Base-by-base conservation (phyloP, 1,140 invertebrate species). In the Lasioglossum albipes region DNA sequence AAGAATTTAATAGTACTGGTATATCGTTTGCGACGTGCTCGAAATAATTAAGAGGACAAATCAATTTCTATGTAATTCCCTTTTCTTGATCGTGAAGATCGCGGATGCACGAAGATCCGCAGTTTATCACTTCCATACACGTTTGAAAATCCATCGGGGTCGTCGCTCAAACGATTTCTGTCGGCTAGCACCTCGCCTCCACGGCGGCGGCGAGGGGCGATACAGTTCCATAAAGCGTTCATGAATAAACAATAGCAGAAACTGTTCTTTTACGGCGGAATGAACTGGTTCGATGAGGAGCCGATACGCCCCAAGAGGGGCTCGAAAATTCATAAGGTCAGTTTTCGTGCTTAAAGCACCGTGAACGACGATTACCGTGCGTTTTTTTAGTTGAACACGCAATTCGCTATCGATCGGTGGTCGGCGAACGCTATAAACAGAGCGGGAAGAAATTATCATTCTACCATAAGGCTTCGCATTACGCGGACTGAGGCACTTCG, bases 391-490 rank as follows among this genome's bases (percentile, higher is more conserved):
- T 75, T 69, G 42, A 41, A 61, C 72, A 64, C 72, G 73, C 54
- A 74, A 18, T 67, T 69, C 54, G n/a, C n/a, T 49, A 67, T 75
- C 73, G 73, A 80, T 75, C 72, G 72, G 45, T 49, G 67, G 42
- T 41, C 31, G 72, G 3, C 42, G 73, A 75, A 80, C 79, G 54
- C 12, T 57, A 80, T 75, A 80, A 80, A 75, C 79, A 75, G 79
- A 80, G 79, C 79, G 79, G 68, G 22, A 80, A 68, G 73, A 80
- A 80, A 75, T 80, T 41, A 69, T 80, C 65, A 69, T 75, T 75
- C 72, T 75, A 75, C 72, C 79, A 80, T 75, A 75, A 80, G 65
- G 66, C 65, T 75, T 68, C 62, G 4, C 77, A 59, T 18, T 57
- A 52, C 18, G 52, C 41, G 78, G 52, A 61, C 31, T 49, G 49